These are phyloP conservation scores for Orius insidiosus DNA, from an alignment of 1,140 invertebrate species.

Conservation along the genomic window DNA sequence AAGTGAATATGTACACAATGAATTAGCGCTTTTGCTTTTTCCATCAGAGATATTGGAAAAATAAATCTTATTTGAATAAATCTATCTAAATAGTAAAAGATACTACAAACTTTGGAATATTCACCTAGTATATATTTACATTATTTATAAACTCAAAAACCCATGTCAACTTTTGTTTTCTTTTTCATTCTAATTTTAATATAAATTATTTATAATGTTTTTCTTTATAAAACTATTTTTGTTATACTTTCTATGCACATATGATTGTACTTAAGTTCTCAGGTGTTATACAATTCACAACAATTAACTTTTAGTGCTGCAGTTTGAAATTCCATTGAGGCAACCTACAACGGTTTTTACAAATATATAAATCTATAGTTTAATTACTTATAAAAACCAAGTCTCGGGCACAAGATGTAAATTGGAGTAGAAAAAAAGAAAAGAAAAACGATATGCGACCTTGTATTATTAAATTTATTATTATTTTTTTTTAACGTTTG, in stretches of 20 bases:
- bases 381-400: not conserved
- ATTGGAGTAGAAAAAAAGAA: not conserved
- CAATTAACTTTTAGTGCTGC: too few species aligned
- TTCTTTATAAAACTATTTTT: not conserved
- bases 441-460: not conserved
- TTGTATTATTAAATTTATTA: not conserved
- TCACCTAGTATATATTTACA: slow-evolving; percentile 1
- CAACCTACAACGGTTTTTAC: not conserved
- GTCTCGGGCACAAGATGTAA: not conserved
- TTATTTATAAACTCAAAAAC: slow-evolving; percentile 5
- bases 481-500: not conserved
- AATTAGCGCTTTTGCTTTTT: slow-evolving; percentile 2
- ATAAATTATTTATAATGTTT: slow-evolving; percentile 1
- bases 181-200: too few species aligned
- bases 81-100: slow-evolving; percentile 7
- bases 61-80: slow-evolving; percentile 7
- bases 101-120: slow-evolving; percentile 3
- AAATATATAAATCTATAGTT: slow-evolving; percentile 3
- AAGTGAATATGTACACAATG: slow-evolving; percentile 5
- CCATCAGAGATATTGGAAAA: slow-evolving; percentile 7
- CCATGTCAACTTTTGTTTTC: not conserved
- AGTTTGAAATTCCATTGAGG: too few species aligned
- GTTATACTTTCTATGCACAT: too few species aligned
- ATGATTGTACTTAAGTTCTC: too few species aligned
- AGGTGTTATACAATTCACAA: too few species aligned